These are phyloP conservation scores for Gymnocephalus cernua DNA, from an alignment of 2,113 vertebrate genomes.

Conservation along the genomic window DNA sequence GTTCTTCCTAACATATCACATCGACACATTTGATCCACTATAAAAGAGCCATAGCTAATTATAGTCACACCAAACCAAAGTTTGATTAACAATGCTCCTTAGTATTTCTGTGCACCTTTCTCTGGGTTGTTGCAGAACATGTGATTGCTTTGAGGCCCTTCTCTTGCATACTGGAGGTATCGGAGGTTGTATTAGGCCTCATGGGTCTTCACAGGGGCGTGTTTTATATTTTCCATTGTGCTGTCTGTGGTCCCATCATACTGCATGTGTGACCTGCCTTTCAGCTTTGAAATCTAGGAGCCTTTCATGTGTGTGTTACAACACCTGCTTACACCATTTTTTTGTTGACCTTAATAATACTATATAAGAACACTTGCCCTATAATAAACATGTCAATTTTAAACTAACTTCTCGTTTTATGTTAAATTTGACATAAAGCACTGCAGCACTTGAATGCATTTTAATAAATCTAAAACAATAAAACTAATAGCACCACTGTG, in stretches of 20 bases:
- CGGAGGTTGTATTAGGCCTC: constrained; percentile 11
- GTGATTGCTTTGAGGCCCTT: background rate
- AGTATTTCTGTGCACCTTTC: constrained; percentile 35
- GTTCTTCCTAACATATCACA: constrained; percentile 50
- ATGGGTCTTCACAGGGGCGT: constrained; percentile 21
- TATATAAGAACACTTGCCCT: background rate
- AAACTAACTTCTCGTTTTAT: background rate
- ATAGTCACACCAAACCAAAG: constrained; percentile 13
- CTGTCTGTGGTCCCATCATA: constrained; percentile 60
- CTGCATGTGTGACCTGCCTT: constrained; percentile 56
- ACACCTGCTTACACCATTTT: constrained; percentile 51
- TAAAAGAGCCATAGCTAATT: constrained; percentile 15
- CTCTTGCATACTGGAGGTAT: background rate
- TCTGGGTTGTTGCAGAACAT: constrained; percentile 46
- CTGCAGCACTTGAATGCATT: background rate
- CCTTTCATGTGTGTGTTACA: constrained; percentile 49
- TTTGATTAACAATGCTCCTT: constrained; percentile 10
- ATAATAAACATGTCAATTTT: background rate
- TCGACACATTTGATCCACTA: constrained; percentile 37
- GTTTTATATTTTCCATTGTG: constrained; percentile 34
- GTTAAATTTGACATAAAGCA: constrained; percentile 15
- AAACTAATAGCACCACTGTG: constrained; percentile 3
- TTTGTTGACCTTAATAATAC: constrained; percentile 13
- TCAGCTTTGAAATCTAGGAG: constrained; percentile 27
- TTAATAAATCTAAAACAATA: constrained; percentile 13